phyloP scores from a whole-genome alignment of 64 coral and sea anemone genomes.

The Montipora cactus region DNA sequence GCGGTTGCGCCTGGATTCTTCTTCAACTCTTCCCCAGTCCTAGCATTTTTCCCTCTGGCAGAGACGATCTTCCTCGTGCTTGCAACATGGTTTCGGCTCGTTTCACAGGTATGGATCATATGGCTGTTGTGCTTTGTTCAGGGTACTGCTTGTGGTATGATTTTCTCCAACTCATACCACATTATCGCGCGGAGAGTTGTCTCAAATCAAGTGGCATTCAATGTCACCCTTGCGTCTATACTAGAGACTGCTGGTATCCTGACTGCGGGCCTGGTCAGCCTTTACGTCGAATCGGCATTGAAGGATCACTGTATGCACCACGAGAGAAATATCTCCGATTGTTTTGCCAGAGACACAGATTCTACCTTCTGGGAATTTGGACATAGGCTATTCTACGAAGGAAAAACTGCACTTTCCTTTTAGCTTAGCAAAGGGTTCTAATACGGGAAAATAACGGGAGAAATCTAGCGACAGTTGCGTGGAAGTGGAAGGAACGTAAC shows the following conservation, averaged over 20 bases:
- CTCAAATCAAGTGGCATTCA: slow-evolving; percentile 47
- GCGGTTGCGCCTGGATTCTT: slow-evolving; percentile 50
- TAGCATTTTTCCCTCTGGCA: slow-evolving; percentile 56
- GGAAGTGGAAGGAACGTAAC: no score
- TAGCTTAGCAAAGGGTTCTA: neutral
- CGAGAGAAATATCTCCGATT: slow-evolving; percentile 7
- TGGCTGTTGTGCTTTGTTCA: slow-evolving; percentile 77
- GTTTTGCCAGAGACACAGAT: slow-evolving; percentile 43
- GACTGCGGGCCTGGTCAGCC: slow-evolving; percentile 75
- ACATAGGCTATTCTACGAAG: neutral
- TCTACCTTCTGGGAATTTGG: slow-evolving; percentile 49
- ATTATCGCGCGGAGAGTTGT: slow-evolving; percentile 41
- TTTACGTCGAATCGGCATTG: slow-evolving; percentile 60
- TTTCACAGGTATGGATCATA: slow-evolving; percentile 63
- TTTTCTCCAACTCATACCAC: slow-evolving; percentile 71
- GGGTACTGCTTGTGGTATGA: slow-evolving; percentile 61
- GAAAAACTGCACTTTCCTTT: slow-evolving; percentile 1
- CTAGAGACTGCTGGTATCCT: slow-evolving; percentile 77
- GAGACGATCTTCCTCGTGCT: slow-evolving; percentile 69
- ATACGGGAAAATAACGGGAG: neutral
- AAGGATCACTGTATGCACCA: slow-evolving; percentile 28
- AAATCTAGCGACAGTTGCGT: no score
- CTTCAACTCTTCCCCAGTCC: slow-evolving; percentile 24
- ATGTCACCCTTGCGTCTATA: slow-evolving; percentile 58
- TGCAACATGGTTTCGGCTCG: slow-evolving; percentile 62